phyloP scores from a whole-genome alignment of 2,797 vertebrate genomes.

The Hydrophis major region DNA sequence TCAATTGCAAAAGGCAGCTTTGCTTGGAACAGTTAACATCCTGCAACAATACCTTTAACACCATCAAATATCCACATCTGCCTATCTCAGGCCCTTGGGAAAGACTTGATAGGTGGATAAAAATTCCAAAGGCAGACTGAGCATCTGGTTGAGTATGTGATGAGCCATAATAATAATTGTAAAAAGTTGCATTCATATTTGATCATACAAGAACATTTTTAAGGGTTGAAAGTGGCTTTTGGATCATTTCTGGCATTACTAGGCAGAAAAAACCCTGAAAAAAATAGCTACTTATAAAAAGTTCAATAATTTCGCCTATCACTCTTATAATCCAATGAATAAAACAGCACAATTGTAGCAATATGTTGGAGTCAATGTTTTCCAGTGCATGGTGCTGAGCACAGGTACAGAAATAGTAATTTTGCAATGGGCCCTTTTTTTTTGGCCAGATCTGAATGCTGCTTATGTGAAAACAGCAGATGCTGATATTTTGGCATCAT shows the following conservation, averaged over 20 bases:
- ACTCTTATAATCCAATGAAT: neutral
- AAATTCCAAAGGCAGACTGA: neutral
- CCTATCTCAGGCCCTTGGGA: neutral
- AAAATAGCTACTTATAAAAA: neutral
- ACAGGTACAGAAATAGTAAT: neutral
- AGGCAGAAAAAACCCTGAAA: neutral
- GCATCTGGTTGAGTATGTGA: neutral
- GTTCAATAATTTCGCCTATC: neutral
- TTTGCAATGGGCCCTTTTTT: neutral
- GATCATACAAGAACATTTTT: neutral
- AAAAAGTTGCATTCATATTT: neutral
- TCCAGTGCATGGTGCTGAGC: neutral
- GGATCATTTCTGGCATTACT: neutral
- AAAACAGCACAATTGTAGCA: too few species aligned
- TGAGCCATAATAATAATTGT: neutral
- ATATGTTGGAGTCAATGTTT: neutral
- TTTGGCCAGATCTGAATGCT: neutral
- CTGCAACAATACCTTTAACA: neutral
- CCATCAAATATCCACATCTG: neutral
- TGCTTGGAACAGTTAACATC: neutral
- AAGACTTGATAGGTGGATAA: neutral
- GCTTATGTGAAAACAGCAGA: neutral
- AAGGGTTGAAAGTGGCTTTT: neutral
- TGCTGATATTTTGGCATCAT: neutral
- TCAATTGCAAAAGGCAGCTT: neutral